Percentiles rank a stretch among this genome's conserved stretches.
These are phyloP conservation scores for Dynastes hyllus DNA, from an alignment of 2,888 invertebrate genomes.

Conservation along the genomic window DNA sequence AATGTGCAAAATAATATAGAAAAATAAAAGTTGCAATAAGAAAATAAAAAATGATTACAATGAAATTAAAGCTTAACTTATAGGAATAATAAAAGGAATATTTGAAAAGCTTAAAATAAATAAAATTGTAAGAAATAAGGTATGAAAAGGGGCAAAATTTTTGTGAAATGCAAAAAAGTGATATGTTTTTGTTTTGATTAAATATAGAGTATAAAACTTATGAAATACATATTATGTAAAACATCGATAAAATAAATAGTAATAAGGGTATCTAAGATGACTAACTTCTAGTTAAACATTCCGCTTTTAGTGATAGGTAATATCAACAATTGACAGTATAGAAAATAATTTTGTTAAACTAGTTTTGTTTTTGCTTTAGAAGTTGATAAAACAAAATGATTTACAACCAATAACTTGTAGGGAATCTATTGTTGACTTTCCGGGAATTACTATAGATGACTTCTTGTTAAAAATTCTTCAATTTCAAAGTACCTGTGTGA, in stretches of 20 bases:
- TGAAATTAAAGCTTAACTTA: constrained; percentile 18
- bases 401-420: too few species aligned
- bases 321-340: neutral
- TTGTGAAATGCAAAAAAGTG: constrained; percentile 17
- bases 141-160: constrained; percentile 5
- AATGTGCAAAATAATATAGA: constrained; percentile 3
- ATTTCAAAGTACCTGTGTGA: too few species aligned
- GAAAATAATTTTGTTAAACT: too few species aligned
- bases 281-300: constrained; percentile 34
- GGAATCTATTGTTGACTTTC: too few species aligned
- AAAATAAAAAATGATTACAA: constrained; percentile 28
- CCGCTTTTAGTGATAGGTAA: constrained; percentile 31
- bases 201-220: constrained; percentile 27
- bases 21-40: neutral
- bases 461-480: too few species aligned
- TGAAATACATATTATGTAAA: neutral
- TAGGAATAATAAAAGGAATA: constrained; percentile 24
- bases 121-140: neutral
- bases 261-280: neutral
- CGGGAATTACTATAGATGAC: too few species aligned
- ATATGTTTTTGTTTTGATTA: constrained; percentile 15
- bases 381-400: too few species aligned
- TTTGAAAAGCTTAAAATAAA: neutral
- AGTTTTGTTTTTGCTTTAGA: too few species aligned
- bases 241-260: constrained; percentile 23